Conservation (phyloP, 37 sponge, comb jelly and placozoan species). For the Bolinopsis microptera region DNA sequence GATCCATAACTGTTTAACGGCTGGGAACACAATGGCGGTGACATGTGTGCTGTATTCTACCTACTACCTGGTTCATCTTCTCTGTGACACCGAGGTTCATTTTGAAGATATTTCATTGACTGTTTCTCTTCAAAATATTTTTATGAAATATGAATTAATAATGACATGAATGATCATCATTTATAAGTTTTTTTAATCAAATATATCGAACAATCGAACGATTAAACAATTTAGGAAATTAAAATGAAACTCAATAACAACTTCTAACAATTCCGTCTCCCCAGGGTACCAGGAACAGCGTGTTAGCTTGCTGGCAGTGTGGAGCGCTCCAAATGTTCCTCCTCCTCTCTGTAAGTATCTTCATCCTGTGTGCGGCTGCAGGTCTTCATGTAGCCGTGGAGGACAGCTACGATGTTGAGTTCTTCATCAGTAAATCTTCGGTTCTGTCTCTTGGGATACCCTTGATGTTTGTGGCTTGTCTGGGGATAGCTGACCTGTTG, state of each 20-base stretch:
- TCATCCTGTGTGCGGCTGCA: slow-evolving; percentile 21
- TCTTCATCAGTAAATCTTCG: background rate
- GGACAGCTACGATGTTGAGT: slow-evolving; percentile 50
- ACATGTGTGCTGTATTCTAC: background rate
- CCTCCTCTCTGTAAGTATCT: background rate
- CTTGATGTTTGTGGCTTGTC: background rate
- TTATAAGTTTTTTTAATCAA: no score
- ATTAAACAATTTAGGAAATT: no score
- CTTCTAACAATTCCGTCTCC: no score
- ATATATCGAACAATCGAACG: no score
- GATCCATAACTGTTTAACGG: background rate
- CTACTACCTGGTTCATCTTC: background rate
- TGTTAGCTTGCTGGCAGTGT: background rate
- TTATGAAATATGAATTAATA: no score
- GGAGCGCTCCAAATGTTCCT: background rate
- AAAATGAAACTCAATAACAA: no score
- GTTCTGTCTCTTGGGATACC: slow-evolving; percentile 20
- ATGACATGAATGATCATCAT: no score
- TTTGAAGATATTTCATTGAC: background rate
- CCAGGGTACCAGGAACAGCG: background rate
- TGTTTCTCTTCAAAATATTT: no score
- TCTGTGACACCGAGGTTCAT: background rate
- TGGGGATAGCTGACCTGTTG: background rate
- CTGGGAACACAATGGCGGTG: background rate
- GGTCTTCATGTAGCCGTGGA: background rate